A percentile compares a stretch with the other conserved stretches of the same genome.
These are phyloP conservation scores for Phoenicopterus ruber DNA, from an alignment of 2,113 vertebrate genomes.

Conservation along the genomic window DNA sequence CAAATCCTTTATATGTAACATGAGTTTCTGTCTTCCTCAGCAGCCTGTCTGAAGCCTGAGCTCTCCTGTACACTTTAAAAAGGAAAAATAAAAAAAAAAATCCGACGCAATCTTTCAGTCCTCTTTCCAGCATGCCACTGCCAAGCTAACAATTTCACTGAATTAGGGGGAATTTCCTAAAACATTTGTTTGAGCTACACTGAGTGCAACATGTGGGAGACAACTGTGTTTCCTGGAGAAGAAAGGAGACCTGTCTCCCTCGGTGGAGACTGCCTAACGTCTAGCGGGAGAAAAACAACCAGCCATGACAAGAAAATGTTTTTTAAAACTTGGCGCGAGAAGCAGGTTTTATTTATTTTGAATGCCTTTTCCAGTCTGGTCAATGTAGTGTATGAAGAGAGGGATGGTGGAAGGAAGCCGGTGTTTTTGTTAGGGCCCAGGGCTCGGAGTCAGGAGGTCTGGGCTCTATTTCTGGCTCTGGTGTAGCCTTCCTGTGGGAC, in stretches of 20 bases:
- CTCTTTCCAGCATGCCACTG: slow-evolving; percentile 65
- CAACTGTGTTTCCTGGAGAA: slow-evolving; percentile 73
- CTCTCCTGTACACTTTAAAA: slow-evolving; percentile 66
- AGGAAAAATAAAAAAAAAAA: slow-evolving; percentile 1
- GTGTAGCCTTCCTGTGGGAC: slow-evolving; percentile 45
- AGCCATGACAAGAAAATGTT: slow-evolving; percentile 52
- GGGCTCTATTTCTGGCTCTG: slow-evolving; percentile 8
- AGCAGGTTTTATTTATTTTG: slow-evolving; percentile 51
- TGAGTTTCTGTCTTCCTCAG: slow-evolving; percentile 76
- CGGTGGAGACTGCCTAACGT: slow-evolving; percentile 49
- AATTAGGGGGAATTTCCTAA: slow-evolving; percentile 74
- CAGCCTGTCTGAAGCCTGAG: slow-evolving; percentile 58
- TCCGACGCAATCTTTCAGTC: slow-evolving; percentile 16
- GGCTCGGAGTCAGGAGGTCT: slow-evolving; percentile 48
- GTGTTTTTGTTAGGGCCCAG: slow-evolving; percentile 44
- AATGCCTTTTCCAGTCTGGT: slow-evolving; percentile 53
- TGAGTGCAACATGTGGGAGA: slow-evolving; percentile 70
- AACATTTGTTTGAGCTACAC: slow-evolving; percentile 69
- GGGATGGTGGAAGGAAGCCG: slow-evolving; percentile 10
- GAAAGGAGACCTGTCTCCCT: slow-evolving; percentile 69
- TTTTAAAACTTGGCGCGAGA: slow-evolving; percentile 36
- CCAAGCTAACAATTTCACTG: slow-evolving; percentile 74
- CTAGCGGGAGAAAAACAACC: slow-evolving; percentile 55
- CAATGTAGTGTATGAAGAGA: slow-evolving; percentile 36
- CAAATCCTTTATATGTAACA: slow-evolving; percentile 87